Conservation (phyloP, 2,113 vertebrate species). For the Oncorhynchus gorbuscha region DNA sequence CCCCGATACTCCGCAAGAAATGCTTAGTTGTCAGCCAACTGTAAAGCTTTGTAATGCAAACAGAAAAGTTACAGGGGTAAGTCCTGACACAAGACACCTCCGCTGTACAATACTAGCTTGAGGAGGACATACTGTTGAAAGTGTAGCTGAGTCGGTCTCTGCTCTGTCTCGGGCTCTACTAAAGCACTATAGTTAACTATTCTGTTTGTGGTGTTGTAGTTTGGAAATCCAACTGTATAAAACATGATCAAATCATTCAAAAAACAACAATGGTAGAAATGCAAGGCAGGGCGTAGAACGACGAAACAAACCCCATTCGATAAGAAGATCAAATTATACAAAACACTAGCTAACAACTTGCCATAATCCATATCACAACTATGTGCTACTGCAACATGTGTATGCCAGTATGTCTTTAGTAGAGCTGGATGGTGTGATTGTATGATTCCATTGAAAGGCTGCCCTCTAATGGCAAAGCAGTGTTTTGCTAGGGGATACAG, state of each 20-base stretch:
- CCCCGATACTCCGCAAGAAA: background rate
- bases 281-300: background rate
- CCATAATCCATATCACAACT: background rate
- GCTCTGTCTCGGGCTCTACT: background rate
- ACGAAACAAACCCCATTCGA: background rate
- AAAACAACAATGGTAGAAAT: background rate
- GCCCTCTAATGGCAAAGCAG: slow-evolving; percentile 16
- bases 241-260: background rate
- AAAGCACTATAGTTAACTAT: background rate
- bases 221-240: background rate
- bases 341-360: background rate
- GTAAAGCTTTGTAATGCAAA: slow-evolving; percentile 6
- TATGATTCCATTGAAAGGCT: slow-evolving; percentile 8
- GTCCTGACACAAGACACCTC: background rate
- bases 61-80: background rate
- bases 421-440: background rate
- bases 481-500: background rate
- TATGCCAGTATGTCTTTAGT: background rate
- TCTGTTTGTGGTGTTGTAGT: background rate
- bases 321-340: background rate
- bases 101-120: background rate
- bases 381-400: background rate
- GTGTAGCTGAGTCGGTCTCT: background rate
- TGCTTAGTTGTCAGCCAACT: background rate
- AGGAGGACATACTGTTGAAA: background rate